A percentile compares a stretch with the other conserved stretches of the same genome.
phyloP scores from a whole-genome alignment of 2,113 vertebrate species.

The Datnioides undecimradiatus region DNA sequence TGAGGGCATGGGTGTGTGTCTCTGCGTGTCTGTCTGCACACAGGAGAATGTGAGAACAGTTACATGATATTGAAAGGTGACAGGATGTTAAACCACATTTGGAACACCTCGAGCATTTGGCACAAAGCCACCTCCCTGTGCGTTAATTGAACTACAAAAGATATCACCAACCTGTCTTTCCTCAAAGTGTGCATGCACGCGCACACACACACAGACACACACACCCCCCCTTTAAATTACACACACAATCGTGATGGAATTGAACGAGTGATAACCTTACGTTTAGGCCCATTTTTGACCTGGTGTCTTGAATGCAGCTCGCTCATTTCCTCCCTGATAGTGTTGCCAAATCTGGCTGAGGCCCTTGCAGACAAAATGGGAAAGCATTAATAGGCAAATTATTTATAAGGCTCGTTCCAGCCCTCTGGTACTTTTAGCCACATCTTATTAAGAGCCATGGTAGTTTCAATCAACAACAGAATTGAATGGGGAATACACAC shows the following conservation, averaged over 20 bases:
- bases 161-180: conserved; percentile 47
- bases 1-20: conserved; percentile 18
- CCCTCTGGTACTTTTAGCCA: conserved; percentile 63
- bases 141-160: conserved; percentile 70
- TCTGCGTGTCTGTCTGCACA: neutral
- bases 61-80: conserved; percentile 60
- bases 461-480: conserved; percentile 62
- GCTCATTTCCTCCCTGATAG: conserved; percentile 52
- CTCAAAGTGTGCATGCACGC: conserved; percentile 38
- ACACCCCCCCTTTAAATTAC: conserved; percentile 7
- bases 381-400: conserved; percentile 67
- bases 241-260: conserved; percentile 11
- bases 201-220: conserved; percentile 13
- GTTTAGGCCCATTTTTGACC: conserved; percentile 47
- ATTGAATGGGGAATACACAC: conserved; percentile 40
- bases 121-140: conserved; percentile 23
- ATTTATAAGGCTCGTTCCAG: conserved; percentile 66
- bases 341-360: conserved; percentile 38
- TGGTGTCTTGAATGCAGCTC: conserved; percentile 10
- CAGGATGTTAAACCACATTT: conserved; percentile 54
- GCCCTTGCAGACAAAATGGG: conserved; percentile 35
- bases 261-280: conserved; percentile 33
- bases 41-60: conserved; percentile 22
- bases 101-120: conserved; percentile 57
- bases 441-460: conserved; percentile 63